These are phyloP conservation scores for Vombatus ursinus DNA, from an alignment of 2,113 vertebrate genomes.

Conservation along the genomic window DNA sequence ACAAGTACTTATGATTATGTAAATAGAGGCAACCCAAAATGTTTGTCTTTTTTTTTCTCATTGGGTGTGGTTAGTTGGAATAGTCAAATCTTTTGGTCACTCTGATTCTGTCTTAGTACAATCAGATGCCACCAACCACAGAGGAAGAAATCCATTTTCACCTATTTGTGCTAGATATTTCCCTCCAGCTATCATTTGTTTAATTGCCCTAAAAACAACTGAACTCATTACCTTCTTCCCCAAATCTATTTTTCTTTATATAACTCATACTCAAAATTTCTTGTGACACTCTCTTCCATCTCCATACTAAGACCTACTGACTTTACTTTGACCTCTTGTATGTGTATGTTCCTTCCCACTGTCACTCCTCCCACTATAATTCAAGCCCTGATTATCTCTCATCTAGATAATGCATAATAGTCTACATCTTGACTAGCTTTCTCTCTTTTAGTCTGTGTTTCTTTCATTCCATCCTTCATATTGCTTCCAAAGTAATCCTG, in stretches of 20 bases:
- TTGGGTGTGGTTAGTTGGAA: not conserved
- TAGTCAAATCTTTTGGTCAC: slow-evolving; percentile 12
- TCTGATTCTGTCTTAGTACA: not conserved
- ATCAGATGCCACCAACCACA: not conserved
- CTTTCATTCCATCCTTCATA: too few relatives aligned
- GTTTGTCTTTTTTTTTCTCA: not conserved
- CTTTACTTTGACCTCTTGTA: too few relatives aligned
- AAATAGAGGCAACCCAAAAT: not conserved
- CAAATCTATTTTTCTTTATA: not conserved
- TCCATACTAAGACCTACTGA: too few relatives aligned
- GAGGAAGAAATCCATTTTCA: not conserved
- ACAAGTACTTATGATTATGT: too few relatives aligned
- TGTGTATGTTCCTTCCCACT: too few relatives aligned
- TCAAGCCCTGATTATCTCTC: too few relatives aligned
- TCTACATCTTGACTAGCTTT: too few relatives aligned
- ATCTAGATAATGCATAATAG: too few relatives aligned
- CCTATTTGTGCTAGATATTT: slow-evolving; percentile 24
- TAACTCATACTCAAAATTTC: not conserved
- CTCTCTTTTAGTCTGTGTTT: too few relatives aligned
- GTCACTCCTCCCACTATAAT: too few relatives aligned
- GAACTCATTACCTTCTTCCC: not conserved
- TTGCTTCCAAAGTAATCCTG: too few relatives aligned
- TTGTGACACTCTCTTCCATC: not conserved
- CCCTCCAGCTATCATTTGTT: not conserved
- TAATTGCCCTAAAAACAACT: not conserved